phyloP scores from a whole-genome alignment of 2,113 vertebrate species.

The Fulmarus glacialis region DNA sequence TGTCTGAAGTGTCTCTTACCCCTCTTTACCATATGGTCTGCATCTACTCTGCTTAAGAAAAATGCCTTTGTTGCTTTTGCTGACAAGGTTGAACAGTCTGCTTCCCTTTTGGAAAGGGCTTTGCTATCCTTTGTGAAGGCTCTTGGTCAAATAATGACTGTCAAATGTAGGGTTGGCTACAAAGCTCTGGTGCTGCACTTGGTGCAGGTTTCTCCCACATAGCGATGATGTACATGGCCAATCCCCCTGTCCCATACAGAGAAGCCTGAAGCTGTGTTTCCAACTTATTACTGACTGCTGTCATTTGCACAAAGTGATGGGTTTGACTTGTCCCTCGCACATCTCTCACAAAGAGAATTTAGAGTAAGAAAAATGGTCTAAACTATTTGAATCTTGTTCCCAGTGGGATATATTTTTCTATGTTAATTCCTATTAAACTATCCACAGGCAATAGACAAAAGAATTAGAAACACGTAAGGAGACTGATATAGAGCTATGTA shows the following conservation, averaged over 20 bases:
- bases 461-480: constrained; percentile 13
- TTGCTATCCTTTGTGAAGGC: background rate
- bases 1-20: background rate
- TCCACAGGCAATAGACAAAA: constrained; percentile 26
- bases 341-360: background rate
- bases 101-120: background rate
- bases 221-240: background rate
- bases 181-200: background rate
- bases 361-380: background rate
- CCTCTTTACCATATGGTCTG: background rate
- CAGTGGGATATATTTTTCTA: background rate
- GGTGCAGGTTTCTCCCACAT: background rate
- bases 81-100: background rate
- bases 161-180: background rate
- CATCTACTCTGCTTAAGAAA: background rate
- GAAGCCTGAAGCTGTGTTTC: background rate
- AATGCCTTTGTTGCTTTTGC: background rate
- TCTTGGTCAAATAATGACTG: background rate
- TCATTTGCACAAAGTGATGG: background rate
- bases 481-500: constrained; percentile 31
- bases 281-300: background rate
- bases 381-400: background rate
- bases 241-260: background rate
- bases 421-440: constrained; percentile 47
- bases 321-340: background rate